phyloP scores from a whole-genome alignment of 2,113 vertebrate genomes.

The Bubo blakistoni region DNA sequence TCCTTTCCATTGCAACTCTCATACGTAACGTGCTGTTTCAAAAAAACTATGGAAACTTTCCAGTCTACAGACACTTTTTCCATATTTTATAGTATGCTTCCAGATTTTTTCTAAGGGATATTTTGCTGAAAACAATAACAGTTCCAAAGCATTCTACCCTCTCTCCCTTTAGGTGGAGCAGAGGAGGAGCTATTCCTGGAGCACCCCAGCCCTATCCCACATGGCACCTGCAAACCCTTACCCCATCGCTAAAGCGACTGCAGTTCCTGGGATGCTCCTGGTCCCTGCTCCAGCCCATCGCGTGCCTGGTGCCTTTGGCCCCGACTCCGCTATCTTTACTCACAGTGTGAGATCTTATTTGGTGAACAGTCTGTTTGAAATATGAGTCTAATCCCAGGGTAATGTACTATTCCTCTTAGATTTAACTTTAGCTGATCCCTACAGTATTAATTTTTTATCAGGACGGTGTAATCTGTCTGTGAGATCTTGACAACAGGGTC shows the following conservation, averaged over 20 bases:
- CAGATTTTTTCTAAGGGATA: neutral
- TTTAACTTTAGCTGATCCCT: neutral
- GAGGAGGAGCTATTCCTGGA: neutral
- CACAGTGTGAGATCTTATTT: neutral
- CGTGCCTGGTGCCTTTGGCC: neutral
- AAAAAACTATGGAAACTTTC: neutral
- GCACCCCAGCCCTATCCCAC: fast-evolving
- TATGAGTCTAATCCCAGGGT: neutral
- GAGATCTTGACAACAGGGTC: neutral
- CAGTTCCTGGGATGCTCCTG: neutral
- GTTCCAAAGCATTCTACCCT: neutral
- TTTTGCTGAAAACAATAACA: neutral
- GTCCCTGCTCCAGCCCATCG: fast-evolving
- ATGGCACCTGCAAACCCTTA: too few relatives aligned
- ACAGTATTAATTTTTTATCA: neutral
- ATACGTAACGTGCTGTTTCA: neutral
- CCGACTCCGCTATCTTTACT: neutral
- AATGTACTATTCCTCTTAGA: neutral
- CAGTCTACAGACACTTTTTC: neutral
- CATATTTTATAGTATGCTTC: neutral
- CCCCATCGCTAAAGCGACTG: neutral
- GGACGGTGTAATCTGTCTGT: neutral
- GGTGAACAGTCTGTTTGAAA: neutral
- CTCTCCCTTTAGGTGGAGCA: neutral
- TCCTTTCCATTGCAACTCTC: neutral